These are phyloP conservation scores for Darevskia mixta DNA, from an alignment of 2,797 vertebrate species.

Conservation along the genomic window DNA sequence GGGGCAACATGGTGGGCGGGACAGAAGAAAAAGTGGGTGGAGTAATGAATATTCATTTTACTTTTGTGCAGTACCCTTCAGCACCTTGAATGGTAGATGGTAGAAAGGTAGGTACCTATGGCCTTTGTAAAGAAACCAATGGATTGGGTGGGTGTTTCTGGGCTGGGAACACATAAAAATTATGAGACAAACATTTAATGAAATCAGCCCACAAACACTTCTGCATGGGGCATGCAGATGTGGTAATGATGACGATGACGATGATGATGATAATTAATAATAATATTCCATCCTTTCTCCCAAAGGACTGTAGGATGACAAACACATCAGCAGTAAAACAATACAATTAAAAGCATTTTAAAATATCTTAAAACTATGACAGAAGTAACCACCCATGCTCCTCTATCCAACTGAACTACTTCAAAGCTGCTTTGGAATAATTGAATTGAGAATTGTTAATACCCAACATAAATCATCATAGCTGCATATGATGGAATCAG, in stretches of 20 bases:
- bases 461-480: neutral
- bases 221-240: neutral
- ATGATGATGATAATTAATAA: neutral
- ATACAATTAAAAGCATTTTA: no score
- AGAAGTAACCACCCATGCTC: neutral
- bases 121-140: neutral
- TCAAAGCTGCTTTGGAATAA: constrained; percentile 2
- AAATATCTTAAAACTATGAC: neutral
- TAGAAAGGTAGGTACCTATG: neutral
- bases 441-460: neutral
- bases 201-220: neutral
- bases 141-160: no score
- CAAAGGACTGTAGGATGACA: no score
- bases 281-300: neutral
- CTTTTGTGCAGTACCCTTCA: no score
- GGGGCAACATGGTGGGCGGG: no score
- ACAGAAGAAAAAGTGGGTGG: no score
- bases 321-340: no score
- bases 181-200: neutral
- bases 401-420: neutral
- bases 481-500: neutral
- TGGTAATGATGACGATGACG: no score
- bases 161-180: neutral
- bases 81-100: neutral
- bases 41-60: no score